These are phyloP conservation scores for Typhlichthys eigenmanni DNA, from an alignment of 2,797 vertebrate species.

Conservation along the genomic window DNA sequence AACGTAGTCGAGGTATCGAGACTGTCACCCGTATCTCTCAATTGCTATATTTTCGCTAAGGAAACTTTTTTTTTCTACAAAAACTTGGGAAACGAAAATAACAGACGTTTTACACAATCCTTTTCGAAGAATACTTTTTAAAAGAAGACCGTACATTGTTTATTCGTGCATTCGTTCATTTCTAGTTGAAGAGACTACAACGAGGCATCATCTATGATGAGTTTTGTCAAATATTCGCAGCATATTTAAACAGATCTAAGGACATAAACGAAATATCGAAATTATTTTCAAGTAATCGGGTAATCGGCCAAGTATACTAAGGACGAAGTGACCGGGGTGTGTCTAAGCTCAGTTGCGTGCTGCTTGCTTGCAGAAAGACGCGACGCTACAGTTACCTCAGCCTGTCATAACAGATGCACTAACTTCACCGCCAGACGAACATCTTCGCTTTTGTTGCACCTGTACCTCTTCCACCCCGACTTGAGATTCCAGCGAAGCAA, in stretches of 20 bases:
- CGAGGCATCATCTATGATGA: conserved; percentile 64
- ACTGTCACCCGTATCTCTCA: conserved; percentile 70
- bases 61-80: conserved; percentile 52
- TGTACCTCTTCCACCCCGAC: conserved; percentile 61
- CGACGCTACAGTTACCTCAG: conserved; percentile 46
- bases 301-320: conserved; percentile 41
- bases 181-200: not conserved
- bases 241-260: conserved; percentile 38
- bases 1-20: conserved; percentile 69
- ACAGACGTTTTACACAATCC: conserved; percentile 50
- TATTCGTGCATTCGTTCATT: conserved; percentile 19
- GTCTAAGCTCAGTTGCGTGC: conserved; percentile 52
- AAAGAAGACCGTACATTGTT: not conserved
- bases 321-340: conserved; percentile 30
- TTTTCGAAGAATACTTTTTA: conserved; percentile 33
- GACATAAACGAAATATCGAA: conserved; percentile 36
- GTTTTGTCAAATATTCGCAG: conserved; percentile 42
- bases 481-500: conserved; percentile 71
- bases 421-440: conserved; percentile 67
- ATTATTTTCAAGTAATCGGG: conserved; percentile 40
- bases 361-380: conserved; percentile 43
- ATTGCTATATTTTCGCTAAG: conserved; percentile 65
- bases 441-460: conserved; percentile 40
- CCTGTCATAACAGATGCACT: conserved; percentile 67
- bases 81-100: conserved; percentile 52